Evolutionary conservation across 2,113 vertebrate species (phyloP).

Genomic region (Peromyscus polionotus): DNA sequence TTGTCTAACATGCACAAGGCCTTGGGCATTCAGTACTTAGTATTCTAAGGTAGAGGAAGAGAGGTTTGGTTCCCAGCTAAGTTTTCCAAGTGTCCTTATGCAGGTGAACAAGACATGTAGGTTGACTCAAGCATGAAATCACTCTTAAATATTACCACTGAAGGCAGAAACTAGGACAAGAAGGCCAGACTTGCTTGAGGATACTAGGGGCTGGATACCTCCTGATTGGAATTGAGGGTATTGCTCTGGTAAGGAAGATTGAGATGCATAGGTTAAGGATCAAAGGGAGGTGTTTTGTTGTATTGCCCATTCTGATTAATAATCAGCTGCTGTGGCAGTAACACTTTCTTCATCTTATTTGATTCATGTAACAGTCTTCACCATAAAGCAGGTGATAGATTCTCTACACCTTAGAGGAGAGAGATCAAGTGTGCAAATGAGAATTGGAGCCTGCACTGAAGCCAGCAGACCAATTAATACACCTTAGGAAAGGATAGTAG

Average conservation of each 20-base stretch:
- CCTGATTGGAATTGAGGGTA: neutral
- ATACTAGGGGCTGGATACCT: neutral
- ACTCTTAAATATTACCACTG: conserved; percentile 44
- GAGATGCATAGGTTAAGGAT: neutral
- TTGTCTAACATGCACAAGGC: neutral
- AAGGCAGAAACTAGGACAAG: neutral
- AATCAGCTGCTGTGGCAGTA: neutral
- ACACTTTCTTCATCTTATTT: neutral
- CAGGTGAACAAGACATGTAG: neutral
- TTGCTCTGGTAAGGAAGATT: conserved; percentile 24
- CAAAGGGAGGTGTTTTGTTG: neutral
- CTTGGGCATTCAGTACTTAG: neutral
- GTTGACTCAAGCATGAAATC: conserved; percentile 9
- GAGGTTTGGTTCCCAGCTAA: conserved; percentile 29
- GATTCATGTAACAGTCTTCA: conserved; percentile 45
- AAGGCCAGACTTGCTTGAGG: conserved; percentile 1
- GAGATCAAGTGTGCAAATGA: neutral
- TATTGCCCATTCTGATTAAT: neutral
- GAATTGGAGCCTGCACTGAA: conserved; percentile 1
- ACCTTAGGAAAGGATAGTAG: neutral
- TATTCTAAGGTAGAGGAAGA: neutral
- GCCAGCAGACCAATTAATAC: neutral
- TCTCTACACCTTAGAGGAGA: neutral
- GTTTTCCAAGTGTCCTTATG: neutral
- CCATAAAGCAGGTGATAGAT: neutral